A percentile compares a stretch with the other conserved stretches of the same genome.
Evolutionary conservation across 2,888 invertebrate genomes (phyloP).

Genomic region (Coecobrya sp.): DNA sequence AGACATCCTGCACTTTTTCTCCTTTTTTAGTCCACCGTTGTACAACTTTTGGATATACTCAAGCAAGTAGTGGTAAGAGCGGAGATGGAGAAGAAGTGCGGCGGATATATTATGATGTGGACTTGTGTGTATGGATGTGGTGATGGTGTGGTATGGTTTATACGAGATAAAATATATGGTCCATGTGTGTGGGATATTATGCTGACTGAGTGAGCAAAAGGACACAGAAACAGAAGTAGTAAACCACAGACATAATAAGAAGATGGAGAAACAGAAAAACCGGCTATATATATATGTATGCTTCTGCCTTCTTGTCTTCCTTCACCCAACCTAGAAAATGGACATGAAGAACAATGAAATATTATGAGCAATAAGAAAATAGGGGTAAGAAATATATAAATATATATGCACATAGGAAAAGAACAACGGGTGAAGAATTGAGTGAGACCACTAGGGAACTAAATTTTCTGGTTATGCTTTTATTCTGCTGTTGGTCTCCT

Average conservation of each 20-base stretch:
- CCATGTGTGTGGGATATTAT: constrained; percentile 14
- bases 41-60: neutral
- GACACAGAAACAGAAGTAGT: constrained; percentile 19
- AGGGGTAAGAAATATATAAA: neutral
- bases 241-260: constrained; percentile 42
- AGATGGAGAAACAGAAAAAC: constrained; percentile 32
- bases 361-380: neutral
- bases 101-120: constrained; percentile 61
- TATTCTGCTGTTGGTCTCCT: constrained; percentile 3
- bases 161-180: constrained; percentile 2
- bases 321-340: constrained; percentile 34
- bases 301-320: constrained; percentile 30
- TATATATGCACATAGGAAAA: neutral
- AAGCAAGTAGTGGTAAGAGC: constrained; percentile 7
- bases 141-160: constrained; percentile 37
- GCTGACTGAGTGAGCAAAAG: too few relatives aligned
- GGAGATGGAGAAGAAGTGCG: constrained; percentile 19
- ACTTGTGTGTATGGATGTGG: constrained; percentile 43
- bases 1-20: constrained; percentile 74
- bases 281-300: constrained; percentile 44
- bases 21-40: constrained; percentile 28
- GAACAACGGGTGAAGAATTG: constrained; percentile 5
- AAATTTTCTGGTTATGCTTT: constrained; percentile 51
- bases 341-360: constrained; percentile 36
- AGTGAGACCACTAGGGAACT: constrained; percentile 51